Conservation (phyloP, 92 coral and sea anemone genomes). For the Zoanthus gigantus region DNA sequence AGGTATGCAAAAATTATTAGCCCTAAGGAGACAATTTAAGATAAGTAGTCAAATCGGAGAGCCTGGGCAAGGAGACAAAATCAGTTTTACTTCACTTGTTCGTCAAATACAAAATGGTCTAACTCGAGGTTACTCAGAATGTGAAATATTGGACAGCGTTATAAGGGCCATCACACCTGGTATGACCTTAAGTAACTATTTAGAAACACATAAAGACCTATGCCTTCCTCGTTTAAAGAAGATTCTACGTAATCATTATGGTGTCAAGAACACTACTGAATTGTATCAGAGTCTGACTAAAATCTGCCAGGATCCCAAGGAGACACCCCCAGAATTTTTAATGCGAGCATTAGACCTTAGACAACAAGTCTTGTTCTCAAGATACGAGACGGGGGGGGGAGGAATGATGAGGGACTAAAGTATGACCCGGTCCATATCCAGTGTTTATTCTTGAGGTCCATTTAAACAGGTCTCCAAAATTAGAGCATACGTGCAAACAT, state of each 20-base stretch:
- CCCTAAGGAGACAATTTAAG: conserved; percentile 57
- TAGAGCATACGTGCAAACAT: too few species aligned
- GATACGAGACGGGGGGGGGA: too few species aligned
- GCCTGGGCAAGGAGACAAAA: conserved; percentile 69
- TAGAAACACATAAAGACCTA: conserved; percentile 59
- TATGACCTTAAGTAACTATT: conserved; percentile 59
- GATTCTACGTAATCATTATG: conserved; percentile 68
- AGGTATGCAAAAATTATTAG: conserved; percentile 24
- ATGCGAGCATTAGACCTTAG: background rate
- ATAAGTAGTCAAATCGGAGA: conserved; percentile 70
- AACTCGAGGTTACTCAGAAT: conserved; percentile 58
- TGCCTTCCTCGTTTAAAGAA: conserved; percentile 58
- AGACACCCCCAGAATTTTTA: conserved; percentile 8
- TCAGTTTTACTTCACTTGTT: conserved; percentile 65
- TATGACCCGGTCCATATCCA: too few species aligned
- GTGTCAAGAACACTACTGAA: conserved; percentile 66
- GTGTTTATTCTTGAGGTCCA: too few species aligned
- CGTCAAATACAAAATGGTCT: conserved; percentile 71
- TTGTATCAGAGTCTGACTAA: conserved; percentile 65
- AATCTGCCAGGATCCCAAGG: conserved; percentile 62
- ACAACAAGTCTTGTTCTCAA: too few species aligned
- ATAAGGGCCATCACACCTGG: conserved; percentile 69
- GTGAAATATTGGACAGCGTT: conserved; percentile 59
- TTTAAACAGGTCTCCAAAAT: too few species aligned
- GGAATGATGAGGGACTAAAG: too few species aligned